Base-by-base conservation (phyloP, 2,113 vertebrate species). In the Megaleporinus macrocephalus region DNA sequence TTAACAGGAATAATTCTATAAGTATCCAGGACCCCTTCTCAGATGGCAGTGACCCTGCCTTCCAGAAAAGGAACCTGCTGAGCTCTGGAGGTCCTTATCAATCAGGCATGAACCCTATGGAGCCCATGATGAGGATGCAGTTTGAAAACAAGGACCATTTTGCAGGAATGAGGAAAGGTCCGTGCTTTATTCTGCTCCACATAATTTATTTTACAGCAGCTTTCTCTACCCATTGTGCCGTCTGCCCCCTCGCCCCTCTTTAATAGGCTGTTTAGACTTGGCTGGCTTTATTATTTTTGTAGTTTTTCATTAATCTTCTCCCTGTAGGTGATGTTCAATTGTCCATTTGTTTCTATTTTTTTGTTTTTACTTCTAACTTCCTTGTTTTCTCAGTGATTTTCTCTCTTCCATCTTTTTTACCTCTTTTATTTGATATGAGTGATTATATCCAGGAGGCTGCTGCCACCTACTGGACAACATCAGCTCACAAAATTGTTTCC, bases 61-160 rank as follows among this genome's bases (percentile, higher is more conserved):
- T 96, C 90, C 95, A 96, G 51, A 97, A 96, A 89, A 93, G 96
- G 81, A 94, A 94, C 24, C 93, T 96, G 90, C 95, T 97, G 94
- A 96, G 96, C n/a, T 96, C 97, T 44, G 95, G 95, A 74, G 75
- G 93, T 83, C 92, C 96, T 0, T 99, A 98, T 93, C 97, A 97
- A 92, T 96, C 95, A 91, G 92, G 95, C 85, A 92, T 97, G 91
- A 92, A 93, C 93, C 36, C 36, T 7, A 89, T 95, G 62, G 97
- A 98, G n/a, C 93, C 96, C 86, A 91, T 95, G 86, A 93, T 95
- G 92, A 94, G 96, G 90, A 94, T 97, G 94, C 95, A 95, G 88
- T 98, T 95, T 2, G 96, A 98, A 92, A 93, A 96, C 91, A 99
- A 99, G 95, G 97, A 98, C 91, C 97, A 96, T 87, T 98, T 99